A percentile compares a stretch with the other conserved stretches of the same genome.
phyloP scores from a whole-genome alignment of 2,888 invertebrate genomes.

The Caenorhabditis afra region DNA sequence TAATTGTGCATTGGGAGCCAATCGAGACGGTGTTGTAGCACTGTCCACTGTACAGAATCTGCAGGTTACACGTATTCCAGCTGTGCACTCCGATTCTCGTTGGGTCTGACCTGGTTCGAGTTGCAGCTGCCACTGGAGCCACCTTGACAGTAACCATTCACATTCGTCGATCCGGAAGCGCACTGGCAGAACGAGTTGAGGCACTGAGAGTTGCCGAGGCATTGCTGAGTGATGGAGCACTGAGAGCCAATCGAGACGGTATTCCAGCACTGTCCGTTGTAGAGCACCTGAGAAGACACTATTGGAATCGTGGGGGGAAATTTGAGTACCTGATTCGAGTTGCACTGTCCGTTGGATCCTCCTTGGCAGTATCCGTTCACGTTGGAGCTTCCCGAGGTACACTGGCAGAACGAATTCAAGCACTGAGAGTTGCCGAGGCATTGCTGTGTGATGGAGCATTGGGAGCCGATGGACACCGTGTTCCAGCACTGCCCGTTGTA shows the following conservation, averaged over 20 bases:
- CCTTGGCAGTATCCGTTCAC: slow-evolving; percentile 35
- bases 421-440: slow-evolving; percentile 62
- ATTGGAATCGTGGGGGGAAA: too few relatives aligned
- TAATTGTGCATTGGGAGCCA: slow-evolving; percentile 64
- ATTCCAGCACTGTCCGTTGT: slow-evolving; percentile 40
- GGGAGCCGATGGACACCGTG: slow-evolving; percentile 60
- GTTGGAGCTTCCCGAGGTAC: slow-evolving; percentile 34
- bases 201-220: slow-evolving; percentile 58
- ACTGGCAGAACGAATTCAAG: slow-evolving; percentile 53
- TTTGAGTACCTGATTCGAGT: slow-evolving; percentile 40
- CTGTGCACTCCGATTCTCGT: too few relatives aligned
- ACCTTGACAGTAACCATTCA: slow-evolving; percentile 33
- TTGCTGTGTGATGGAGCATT: slow-evolving; percentile 66
- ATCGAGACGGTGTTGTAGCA: slow-evolving; percentile 63
- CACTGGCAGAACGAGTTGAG: slow-evolving; percentile 55
- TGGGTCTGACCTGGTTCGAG: slow-evolving; percentile 39
- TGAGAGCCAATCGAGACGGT: slow-evolving; percentile 59
- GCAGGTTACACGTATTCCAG: too few relatives aligned
- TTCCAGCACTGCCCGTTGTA: slow-evolving; percentile 44
- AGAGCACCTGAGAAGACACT: slow-evolving; percentile 6
- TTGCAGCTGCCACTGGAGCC: slow-evolving; percentile 16
- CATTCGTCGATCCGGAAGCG: slow-evolving; percentile 27
- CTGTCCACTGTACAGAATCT: background rate
- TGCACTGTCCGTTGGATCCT: slow-evolving; percentile 27
- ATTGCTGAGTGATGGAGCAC: slow-evolving; percentile 69